phyloP scores from a whole-genome alignment of 2,797 vertebrate genomes.

The Sebastes paucispinis region DNA sequence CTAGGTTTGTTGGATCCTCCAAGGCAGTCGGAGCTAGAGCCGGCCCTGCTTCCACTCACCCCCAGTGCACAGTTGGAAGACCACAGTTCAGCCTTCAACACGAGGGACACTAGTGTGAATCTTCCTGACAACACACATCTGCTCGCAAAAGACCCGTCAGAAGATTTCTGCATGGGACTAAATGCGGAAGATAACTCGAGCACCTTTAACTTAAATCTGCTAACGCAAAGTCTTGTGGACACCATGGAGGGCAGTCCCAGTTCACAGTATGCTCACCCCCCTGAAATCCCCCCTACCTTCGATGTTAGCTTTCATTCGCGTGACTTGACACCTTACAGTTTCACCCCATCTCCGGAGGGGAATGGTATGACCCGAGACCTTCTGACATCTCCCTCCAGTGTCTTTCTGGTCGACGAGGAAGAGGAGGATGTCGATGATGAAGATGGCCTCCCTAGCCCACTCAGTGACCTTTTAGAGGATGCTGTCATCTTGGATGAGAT shows the following conservation, averaged over 20 bases:
- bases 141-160: conserved; percentile 25
- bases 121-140: conserved; percentile 35
- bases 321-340: neutral
- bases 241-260: neutral
- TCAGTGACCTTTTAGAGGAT: conserved; percentile 69
- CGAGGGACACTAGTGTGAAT: neutral
- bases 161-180: conserved; percentile 19
- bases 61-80: conserved; percentile 61
- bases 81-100: conserved; percentile 1
- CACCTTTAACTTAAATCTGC: conserved; percentile 29
- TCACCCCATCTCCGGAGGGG: neutral
- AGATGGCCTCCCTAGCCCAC: conserved; percentile 70
- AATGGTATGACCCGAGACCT: conserved; percentile 11
- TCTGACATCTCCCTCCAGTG: neutral
- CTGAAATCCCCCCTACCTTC: neutral
- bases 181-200: neutral
- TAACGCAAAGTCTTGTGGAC: conserved; percentile 11
- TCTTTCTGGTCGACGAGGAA: conserved; percentile 30
- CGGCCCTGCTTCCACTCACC: conserved; percentile 75
- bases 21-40: conserved; percentile 31
- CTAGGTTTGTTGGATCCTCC: conserved; percentile 22
- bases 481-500: conserved; percentile 89
- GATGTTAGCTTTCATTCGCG: neutral
- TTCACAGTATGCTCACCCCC: neutral
- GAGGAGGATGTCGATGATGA: conserved; percentile 24